Evolutionary conservation across 2,888 invertebrate genomes (phyloP).

Genomic region (Lasioglossum oenotherae): DNA sequence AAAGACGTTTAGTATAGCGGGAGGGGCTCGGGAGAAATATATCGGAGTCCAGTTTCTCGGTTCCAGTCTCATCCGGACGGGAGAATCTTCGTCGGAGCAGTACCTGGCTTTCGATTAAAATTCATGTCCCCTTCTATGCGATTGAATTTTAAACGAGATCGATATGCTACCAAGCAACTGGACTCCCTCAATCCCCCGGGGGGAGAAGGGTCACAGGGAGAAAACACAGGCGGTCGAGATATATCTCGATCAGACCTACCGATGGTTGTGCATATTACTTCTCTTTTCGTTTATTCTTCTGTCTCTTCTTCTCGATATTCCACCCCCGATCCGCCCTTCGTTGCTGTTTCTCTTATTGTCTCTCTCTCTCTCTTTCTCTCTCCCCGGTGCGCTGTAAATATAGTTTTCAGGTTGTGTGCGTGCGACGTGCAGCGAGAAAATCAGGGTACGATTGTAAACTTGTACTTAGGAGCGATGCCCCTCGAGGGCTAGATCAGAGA

Average conservation of each 20-base stretch:
- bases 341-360: not conserved
- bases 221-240: constrained; percentile 11
- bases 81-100: constrained; percentile 25
- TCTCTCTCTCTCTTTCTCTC: not conserved
- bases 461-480: constrained; percentile 56
- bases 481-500: constrained; percentile 27
- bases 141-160: constrained; percentile 51
- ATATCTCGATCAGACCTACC: not conserved
- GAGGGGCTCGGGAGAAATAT: not conserved
- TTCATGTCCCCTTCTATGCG: constrained; percentile 29
- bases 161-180: constrained; percentile 39
- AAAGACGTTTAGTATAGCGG: constrained; percentile 45
- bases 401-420: constrained; percentile 46
- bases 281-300: not conserved
- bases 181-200: constrained; percentile 2
- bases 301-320: not conserved
- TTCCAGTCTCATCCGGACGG: constrained; percentile 12
- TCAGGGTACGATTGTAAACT: constrained; percentile 12
- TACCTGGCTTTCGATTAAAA: constrained; percentile 52
- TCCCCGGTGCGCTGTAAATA: constrained; percentile 49
- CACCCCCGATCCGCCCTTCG: not conserved
- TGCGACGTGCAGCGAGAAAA: constrained; percentile 42
- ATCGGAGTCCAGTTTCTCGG: constrained; percentile 41
- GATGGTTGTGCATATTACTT: constrained; percentile 44
- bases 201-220: constrained; percentile 16